phyloP scores from a whole-genome alignment of 2,113 vertebrate genomes.

The Poicephalus meyeri region DNA sequence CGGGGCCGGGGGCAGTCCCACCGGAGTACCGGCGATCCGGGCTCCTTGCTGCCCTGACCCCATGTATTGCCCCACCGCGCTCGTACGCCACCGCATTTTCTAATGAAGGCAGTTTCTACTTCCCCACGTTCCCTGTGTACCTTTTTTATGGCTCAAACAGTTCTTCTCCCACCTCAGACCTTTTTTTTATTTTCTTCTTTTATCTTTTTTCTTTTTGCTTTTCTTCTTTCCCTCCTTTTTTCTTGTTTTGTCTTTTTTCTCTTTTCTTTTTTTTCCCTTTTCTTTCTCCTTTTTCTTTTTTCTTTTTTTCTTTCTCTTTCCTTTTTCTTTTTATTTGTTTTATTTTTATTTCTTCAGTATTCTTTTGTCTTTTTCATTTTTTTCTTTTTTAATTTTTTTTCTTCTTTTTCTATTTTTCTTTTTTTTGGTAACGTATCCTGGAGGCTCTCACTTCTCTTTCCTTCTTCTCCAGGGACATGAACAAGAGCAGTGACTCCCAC shows the following conservation, averaged over 20 bases:
- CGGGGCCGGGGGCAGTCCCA: not conserved
- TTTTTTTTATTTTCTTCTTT: too few species aligned
- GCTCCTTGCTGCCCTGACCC: not conserved
- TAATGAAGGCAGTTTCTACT: not conserved
- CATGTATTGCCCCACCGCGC: not conserved
- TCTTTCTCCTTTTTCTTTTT: not conserved
- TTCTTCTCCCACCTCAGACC: fast-evolving
- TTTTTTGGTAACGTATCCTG: not conserved
- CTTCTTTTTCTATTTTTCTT: too few species aligned
- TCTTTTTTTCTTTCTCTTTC: too few species aligned
- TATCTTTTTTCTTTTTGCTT: too few species aligned
- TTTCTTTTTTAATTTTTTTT: not conserved
- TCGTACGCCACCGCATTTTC: not conserved
- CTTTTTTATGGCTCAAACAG: not conserved
- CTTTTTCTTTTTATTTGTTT: too few species aligned
- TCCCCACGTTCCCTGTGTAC: not conserved
- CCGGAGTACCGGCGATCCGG: not conserved
- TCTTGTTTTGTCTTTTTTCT: not conserved
- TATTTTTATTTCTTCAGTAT: not conserved
- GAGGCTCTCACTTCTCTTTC: not conserved
- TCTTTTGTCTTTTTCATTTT: not conserved
- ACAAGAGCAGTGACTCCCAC: not conserved
- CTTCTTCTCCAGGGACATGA: not conserved
- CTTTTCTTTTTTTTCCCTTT: not conserved
- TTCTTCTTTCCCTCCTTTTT: too few species aligned